phyloP scores from a whole-genome alignment of 2,888 invertebrate species.

The Pheosia tremula region DNA sequence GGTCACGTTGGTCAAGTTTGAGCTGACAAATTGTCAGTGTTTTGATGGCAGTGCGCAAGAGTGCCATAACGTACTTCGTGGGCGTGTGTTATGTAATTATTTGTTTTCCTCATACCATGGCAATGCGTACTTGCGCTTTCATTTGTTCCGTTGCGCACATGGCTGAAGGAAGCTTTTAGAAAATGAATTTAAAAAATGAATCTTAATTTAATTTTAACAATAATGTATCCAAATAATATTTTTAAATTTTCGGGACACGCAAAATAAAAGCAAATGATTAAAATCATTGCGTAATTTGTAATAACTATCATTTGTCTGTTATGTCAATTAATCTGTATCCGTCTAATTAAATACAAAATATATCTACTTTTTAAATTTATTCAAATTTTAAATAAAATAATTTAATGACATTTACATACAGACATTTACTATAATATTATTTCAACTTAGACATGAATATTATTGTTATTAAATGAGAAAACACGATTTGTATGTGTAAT shows the following conservation, averaged over 20 bases:
- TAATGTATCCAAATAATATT: too few relatives aligned
- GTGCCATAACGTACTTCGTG: constrained; percentile 22
- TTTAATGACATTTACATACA: not conserved
- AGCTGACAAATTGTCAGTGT: constrained; percentile 14
- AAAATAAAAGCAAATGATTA: too few relatives aligned
- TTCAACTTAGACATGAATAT: not conserved
- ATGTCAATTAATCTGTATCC: too few relatives aligned
- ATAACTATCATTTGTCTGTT: too few relatives aligned
- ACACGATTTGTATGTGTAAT: not conserved
- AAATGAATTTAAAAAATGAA: too few relatives aligned
- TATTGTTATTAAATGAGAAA: not conserved
- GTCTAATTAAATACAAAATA: not conserved
- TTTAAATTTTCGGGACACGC: too few relatives aligned
- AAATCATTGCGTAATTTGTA: too few relatives aligned
- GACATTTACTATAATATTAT: not conserved
- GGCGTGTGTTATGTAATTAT: constrained; percentile 10
- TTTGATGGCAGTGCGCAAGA: constrained; percentile 12
- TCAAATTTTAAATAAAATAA: not conserved
- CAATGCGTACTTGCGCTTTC: not conserved
- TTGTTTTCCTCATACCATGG: constrained; percentile 6
- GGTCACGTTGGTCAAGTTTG: constrained; percentile 34
- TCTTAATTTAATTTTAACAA: too few relatives aligned
- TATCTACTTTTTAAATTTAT: not conserved
- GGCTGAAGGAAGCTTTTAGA: not conserved
- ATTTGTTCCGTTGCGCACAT: not conserved